phyloP scores from a whole-genome alignment of 2,888 invertebrate genomes.

The Elmis aenea region DNA sequence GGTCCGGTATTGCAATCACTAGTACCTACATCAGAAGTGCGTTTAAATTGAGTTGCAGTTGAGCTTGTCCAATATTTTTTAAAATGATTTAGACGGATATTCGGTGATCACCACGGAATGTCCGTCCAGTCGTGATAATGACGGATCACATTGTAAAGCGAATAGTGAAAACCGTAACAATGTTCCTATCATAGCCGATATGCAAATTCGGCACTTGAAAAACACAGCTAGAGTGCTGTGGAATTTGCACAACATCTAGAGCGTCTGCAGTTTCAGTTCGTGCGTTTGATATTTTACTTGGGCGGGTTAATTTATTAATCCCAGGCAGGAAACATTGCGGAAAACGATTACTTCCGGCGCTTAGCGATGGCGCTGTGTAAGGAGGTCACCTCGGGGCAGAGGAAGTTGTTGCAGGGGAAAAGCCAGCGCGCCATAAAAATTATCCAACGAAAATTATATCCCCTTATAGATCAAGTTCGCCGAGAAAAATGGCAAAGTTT shows the following conservation, averaged over 20 bases:
- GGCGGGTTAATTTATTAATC: constrained; percentile 22
- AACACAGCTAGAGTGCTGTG: not conserved
- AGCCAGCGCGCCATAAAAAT: constrained; percentile 16
- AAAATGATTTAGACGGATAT: no score
- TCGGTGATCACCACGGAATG: no score
- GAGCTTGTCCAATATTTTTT: no score
- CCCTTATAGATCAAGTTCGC: constrained; percentile 11
- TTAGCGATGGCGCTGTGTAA: constrained; percentile 19
- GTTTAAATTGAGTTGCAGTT: no score
- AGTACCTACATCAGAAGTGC: no score
- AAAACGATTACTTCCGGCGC: constrained; percentile 23
- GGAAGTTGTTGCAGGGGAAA: constrained; percentile 17
- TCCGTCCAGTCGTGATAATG: no score
- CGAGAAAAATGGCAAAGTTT: constrained; percentile 10
- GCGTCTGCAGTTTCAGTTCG: constrained; percentile 9
- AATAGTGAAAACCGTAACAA: no score
- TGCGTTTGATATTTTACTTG: constrained; percentile 18
- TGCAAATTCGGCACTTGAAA: no score
- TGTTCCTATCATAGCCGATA: no score
- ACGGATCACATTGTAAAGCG: no score
- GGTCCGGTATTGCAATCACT: no score
- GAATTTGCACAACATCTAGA: not conserved
- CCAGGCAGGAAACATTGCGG: constrained; percentile 21
- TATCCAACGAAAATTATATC: constrained; percentile 20
- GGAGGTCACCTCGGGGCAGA: constrained; percentile 19